Evolutionary conservation across 2,797 vertebrate genomes (phyloP), one percentile per base, ranked within the genome.

Genomic region (Hoplostethus mediterraneus): DNA sequence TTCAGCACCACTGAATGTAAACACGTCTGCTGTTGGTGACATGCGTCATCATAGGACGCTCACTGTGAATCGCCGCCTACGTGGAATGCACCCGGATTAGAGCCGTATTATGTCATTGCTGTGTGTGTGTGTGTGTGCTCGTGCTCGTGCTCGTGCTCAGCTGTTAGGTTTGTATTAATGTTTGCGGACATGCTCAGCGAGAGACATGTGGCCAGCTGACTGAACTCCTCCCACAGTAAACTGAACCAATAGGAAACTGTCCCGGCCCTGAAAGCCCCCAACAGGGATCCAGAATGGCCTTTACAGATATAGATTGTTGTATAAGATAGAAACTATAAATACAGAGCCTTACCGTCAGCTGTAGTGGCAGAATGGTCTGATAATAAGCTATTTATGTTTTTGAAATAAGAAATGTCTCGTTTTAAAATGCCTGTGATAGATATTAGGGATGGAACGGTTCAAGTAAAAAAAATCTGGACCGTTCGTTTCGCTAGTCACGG

Each of bases 261-360:
- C 72, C 31, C 25, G 54, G 72, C 82, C 16, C 61, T 31, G 86
- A 79, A 79, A 83, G 63, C 70, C 71, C 76, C 76, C 76, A 85
- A 86, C 65, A 17, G 33, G 47, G 51, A 73, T 16, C 42, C 60
- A 44, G 55, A 57, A 47, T 2, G 12, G 57, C 59, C 54, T 38
- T 28, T 28, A 67, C 66, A 8, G 36, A 75, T 83, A 67, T 68
- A 85, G 61, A 62, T 25, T 31, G 77, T 93, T 94, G 89, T 90
- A 73, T 90, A 89, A 93, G 83, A 72, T 70, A 4, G 33, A 61
- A 59, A 63, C 59, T 89, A 71, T 81, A 81, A 85, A 86, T 88
- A 80, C 67, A 75, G 31, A 71, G 63, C 65, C 38, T 38, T 5
- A 14, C 44, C 21, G 47, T 64, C 49, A 49, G 16, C 28, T 38